These are phyloP conservation scores for Ichneumoninae sp. DNA, from an alignment of 2,888 invertebrate species.

Conservation along the genomic window DNA sequence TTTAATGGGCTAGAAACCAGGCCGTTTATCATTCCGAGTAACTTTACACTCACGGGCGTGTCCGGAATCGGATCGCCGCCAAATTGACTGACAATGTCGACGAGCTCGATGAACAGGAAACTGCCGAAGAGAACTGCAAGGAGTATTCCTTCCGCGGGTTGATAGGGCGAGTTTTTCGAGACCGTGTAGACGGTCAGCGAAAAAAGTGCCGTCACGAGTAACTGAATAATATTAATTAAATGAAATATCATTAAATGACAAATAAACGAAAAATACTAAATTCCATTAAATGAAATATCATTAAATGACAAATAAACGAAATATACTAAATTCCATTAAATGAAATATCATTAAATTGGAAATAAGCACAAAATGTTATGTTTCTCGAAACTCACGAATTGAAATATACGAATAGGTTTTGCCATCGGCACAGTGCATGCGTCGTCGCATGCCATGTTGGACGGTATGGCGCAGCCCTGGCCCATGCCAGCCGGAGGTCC, in stretches of 20 bases:
- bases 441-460: constrained; percentile 63
- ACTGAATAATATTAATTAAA: constrained; percentile 59
- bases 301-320: constrained; percentile 62
- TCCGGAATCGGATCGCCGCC: constrained; percentile 81
- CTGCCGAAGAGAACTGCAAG: constrained; percentile 70
- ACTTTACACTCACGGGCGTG: constrained; percentile 78
- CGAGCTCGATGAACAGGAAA: constrained; percentile 78
- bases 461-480: constrained; percentile 49
- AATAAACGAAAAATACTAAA: background rate
- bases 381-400: constrained; percentile 73
- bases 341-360: constrained; percentile 1
- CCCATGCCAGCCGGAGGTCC: constrained; percentile 46
- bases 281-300: background rate
- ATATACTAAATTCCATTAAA: background rate
- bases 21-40: background rate
- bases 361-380: background rate
- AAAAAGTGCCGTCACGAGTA: constrained; percentile 68
- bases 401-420: constrained; percentile 76
- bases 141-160: constrained; percentile 66
- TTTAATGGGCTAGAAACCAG: background rate
- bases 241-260: constrained; percentile 4
- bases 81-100: constrained; percentile 81
- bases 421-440: constrained; percentile 67
- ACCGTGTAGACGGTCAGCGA: constrained; percentile 69
- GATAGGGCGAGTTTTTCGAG: constrained; percentile 70